These are phyloP conservation scores for Cecidostiba fungosa DNA, from an alignment of 2,888 invertebrate genomes.

Conservation along the genomic window DNA sequence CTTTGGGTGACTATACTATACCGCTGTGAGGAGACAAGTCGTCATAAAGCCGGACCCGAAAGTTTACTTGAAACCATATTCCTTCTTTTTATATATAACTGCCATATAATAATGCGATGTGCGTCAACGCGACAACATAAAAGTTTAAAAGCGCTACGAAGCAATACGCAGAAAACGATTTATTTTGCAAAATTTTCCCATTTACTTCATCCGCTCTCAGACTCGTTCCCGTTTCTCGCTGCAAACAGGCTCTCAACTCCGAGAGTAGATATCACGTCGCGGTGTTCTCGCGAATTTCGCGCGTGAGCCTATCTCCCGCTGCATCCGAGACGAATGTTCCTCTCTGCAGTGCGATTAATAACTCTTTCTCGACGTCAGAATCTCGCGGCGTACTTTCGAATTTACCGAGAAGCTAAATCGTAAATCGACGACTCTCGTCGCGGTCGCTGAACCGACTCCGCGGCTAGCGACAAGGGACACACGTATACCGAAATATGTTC, in stretches of 20 bases:
- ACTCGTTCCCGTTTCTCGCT: background rate
- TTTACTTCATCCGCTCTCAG: background rate
- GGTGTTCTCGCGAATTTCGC: constrained; percentile 30
- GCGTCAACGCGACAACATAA: background rate
- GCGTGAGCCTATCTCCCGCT: background rate
- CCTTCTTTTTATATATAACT: background rate
- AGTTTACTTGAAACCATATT: too few relatives aligned
- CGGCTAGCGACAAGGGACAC: constrained; percentile 67
- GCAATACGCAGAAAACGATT: background rate
- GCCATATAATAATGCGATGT: background rate
- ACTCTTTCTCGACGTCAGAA: too few relatives aligned
- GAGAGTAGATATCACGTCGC: too few relatives aligned
- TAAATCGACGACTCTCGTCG: constrained; percentile 66
- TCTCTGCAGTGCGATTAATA: background rate
- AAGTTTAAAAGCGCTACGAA: background rate
- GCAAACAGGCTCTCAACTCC: constrained; percentile 9
- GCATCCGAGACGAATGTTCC: background rate
- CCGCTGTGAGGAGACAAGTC: background rate
- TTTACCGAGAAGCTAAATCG: constrained; percentile 67
- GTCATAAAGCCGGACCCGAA: background rate
- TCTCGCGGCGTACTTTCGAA: constrained; percentile 66
- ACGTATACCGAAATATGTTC: constrained; percentile 42
- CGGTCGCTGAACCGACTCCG: constrained; percentile 57
- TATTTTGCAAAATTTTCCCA: background rate
- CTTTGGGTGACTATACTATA: background rate